Evolutionary conservation across 2,113 vertebrate species (phyloP).

Genomic region (Psilopsiagon aymara): DNA sequence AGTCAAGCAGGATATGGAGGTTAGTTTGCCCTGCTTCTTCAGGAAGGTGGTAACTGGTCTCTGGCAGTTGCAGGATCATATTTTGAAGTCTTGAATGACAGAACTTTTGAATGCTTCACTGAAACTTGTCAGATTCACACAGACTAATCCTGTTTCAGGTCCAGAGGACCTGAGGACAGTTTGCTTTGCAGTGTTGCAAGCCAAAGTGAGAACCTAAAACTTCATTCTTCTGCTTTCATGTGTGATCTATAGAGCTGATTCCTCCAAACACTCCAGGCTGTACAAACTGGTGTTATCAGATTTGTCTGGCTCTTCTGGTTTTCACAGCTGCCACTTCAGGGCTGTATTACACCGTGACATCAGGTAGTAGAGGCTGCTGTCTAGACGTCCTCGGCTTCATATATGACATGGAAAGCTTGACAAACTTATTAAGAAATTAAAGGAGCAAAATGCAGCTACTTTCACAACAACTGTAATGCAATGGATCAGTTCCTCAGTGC

Average conservation of each 20-base stretch:
- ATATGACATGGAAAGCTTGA: neutral
- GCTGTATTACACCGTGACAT: neutral
- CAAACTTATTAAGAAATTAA: conserved; percentile 59
- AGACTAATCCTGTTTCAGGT: neutral
- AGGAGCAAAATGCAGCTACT: conserved; percentile 40
- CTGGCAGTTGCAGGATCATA: neutral
- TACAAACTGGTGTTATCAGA: neutral
- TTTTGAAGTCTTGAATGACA: neutral
- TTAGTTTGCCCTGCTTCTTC: neutral
- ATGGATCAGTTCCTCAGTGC: neutral
- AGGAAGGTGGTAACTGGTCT: neutral
- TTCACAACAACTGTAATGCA: conserved; percentile 21
- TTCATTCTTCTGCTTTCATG: neutral
- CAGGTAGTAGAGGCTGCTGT: neutral
- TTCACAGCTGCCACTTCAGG: neutral
- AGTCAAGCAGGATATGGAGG: neutral
- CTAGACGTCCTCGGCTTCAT: neutral
- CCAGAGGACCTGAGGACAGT: neutral
- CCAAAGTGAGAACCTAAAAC: neutral
- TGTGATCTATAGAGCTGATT: neutral
- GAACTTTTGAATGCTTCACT: neutral
- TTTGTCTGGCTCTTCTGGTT: neutral
- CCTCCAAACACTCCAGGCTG: neutral
- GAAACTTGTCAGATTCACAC: neutral
- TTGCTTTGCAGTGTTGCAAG: neutral